Evolutionary conservation across 2,113 vertebrate species (phyloP).

Genomic region (Laticauda laticaudata): DNA sequence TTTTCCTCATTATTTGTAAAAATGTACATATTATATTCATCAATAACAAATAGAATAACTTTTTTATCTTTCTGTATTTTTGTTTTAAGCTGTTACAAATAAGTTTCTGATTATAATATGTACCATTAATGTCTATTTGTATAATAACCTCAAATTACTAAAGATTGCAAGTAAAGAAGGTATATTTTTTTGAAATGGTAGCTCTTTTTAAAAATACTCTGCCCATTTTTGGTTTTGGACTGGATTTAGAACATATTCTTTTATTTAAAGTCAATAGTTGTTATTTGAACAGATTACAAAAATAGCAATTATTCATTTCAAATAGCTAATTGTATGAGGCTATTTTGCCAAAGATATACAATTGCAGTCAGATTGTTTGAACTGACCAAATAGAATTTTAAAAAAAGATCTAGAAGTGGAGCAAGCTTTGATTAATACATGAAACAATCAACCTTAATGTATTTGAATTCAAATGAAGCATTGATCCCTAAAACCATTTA

Average conservation of each 20-base stretch:
- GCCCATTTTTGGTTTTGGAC: background rate
- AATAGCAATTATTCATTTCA: background rate
- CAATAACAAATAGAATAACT: background rate
- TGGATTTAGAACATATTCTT: background rate
- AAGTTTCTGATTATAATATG: background rate
- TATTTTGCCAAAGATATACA: conserved; percentile 4
- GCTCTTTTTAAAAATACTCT: too few species aligned
- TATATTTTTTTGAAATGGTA: background rate
- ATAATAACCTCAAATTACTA: background rate
- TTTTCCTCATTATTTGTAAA: background rate
- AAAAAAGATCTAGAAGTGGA: background rate
- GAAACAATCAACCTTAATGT: background rate
- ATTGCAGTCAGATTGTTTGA: conserved; percentile 15
- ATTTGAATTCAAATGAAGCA: background rate
- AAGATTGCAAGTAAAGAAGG: background rate
- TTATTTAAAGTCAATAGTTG: background rate
- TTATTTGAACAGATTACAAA: conserved; percentile 14
- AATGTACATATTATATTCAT: background rate
- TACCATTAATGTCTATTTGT: background rate
- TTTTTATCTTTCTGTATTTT: too few species aligned
- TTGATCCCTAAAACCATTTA: background rate
- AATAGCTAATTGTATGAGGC: background rate
- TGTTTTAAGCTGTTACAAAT: background rate
- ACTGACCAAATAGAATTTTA: background rate
- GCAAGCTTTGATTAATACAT: background rate